A percentile compares a stretch with the other conserved stretches of the same genome.
phyloP scores from a whole-genome alignment of 2,113 vertebrate genomes.

The Dasyprocta punctata region DNA sequence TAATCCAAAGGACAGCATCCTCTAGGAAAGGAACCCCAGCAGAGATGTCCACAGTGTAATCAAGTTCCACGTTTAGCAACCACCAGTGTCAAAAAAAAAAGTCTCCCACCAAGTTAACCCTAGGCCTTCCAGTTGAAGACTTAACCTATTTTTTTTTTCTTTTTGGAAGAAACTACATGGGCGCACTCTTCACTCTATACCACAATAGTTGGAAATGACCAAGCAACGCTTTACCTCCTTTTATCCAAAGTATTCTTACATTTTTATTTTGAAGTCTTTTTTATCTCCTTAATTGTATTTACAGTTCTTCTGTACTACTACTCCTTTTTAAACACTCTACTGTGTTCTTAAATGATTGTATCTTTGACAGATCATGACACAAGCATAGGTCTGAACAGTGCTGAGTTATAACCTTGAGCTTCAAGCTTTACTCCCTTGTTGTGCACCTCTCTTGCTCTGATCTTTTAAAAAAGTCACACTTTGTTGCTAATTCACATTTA shows the following conservation, averaged over 20 bases:
- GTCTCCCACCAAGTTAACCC: neutral
- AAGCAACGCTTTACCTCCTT: neutral
- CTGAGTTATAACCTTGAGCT: neutral
- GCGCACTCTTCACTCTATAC: neutral
- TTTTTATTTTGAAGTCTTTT: neutral
- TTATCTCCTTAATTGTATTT: neutral
- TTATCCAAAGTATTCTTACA: conserved; percentile 29
- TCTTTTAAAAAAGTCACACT: neutral
- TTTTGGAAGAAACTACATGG: neutral
- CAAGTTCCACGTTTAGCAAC: neutral
- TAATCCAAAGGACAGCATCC: neutral
- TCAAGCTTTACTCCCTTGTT: neutral
- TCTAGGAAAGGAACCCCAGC: neutral
- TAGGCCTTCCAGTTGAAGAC: neutral
- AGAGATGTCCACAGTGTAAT: neutral
- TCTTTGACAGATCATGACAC: neutral
- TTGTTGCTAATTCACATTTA: neutral
- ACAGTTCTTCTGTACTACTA: neutral
- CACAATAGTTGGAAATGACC: neutral
- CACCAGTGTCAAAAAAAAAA: neutral
- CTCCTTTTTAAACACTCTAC: neutral
- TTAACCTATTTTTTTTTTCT: neutral
- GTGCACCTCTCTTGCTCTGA: neutral
- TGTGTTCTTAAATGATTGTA: neutral
- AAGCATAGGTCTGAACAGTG: neutral